These are phyloP conservation scores for Linurgus olivaceus DNA, from an alignment of 2,797 vertebrate species.

Conservation along the genomic window DNA sequence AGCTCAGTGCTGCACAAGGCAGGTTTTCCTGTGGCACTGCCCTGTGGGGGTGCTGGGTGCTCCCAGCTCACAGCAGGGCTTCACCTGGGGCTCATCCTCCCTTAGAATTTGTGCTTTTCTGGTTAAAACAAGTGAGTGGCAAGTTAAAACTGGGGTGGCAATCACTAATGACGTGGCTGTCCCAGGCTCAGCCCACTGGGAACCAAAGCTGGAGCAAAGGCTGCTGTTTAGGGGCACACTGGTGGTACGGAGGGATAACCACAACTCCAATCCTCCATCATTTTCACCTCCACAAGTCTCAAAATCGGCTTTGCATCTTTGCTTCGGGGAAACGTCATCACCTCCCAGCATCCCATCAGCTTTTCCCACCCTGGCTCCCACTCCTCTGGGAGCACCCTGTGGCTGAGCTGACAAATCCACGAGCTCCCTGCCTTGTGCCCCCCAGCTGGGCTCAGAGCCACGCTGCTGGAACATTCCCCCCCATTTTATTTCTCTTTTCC, in stretches of 20 bases:
- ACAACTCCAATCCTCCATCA: accelerated
- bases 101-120: not conserved
- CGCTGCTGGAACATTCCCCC: not conserved
- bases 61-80: not conserved
- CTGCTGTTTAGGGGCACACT: accelerated
- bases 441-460: accelerated
- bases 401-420: not conserved
- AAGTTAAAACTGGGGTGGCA: not conserved
- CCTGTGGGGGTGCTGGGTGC: accelerated
- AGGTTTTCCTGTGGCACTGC: not conserved
- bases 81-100: not conserved
- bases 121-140: not conserved
- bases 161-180: accelerated
- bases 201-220: not conserved
- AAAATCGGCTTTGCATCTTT: not conserved
- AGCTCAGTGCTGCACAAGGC: not conserved
- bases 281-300: not conserved
- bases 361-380: not conserved
- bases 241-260: accelerated
- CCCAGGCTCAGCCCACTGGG: not conserved
- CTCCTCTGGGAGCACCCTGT: not conserved
- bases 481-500: accelerated
- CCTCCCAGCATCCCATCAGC: not conserved
- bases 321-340: not conserved
- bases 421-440: not conserved